Evolutionary conservation across 2,113 vertebrate species (phyloP), one percentile per base, ranked within the genome.

Genomic region (Ranitomeya variabilis): DNA sequence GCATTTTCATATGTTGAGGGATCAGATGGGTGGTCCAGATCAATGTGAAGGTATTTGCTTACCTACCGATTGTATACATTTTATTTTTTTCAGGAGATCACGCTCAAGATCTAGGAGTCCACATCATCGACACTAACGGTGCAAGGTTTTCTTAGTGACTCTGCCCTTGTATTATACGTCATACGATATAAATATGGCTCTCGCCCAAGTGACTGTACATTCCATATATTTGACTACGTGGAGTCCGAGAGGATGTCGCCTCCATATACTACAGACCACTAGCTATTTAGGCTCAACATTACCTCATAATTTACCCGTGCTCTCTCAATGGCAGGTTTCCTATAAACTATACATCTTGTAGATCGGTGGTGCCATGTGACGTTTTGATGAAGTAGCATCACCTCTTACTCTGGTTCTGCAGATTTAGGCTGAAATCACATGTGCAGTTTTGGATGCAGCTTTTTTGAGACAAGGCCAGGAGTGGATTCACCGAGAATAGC

Each of bases 61-160:
- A 19, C 19, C 8, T 64, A 19, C 62, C 21, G 6, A 64, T 2
- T 51, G 4, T 6, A 60, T 60, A 62, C 51, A 52, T 64, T 5
- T 54, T 16, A 13, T 88, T 26, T 1, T 54, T 66, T 54, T 19
- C 23, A 88, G 87, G 37, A 76, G 87, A 52, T 88, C 87, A n/a
- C 80, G 80, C 16, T 88, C 87, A 52, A 59, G 71, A 82, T 88
- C 87, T 69, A 76, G 87, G 45, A 88, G 87, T 21, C 87, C 87
- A 3, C 87, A 88, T 51, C 87, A 88, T 51, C 80, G 87, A 4
- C 87, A 83, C 76, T 88, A 77, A 74, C 16, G 26, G 0, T 54
- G 9, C 51, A 73, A 26, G 73, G 83, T 79, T 64, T 11, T 80
- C 59, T 64, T 37, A 18, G 23, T 77, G 69, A 73, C 55, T 51